Conservation (phyloP, 2,888 invertebrate species). For the Steromphala cineraria region DNA sequence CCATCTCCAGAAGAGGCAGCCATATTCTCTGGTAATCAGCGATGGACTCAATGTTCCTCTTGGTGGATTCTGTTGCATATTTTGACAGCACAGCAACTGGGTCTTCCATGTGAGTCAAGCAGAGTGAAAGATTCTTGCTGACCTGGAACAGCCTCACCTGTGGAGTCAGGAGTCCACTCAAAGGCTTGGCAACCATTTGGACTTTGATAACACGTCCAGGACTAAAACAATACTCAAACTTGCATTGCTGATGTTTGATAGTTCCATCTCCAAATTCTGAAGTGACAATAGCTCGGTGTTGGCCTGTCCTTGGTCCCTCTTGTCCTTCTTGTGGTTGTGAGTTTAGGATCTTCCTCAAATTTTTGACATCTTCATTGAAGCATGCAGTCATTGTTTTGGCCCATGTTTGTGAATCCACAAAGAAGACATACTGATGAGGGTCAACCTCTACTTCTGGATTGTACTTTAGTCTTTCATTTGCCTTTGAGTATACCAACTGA, state of each 20-base stretch:
- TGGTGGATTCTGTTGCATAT: constrained; percentile 43
- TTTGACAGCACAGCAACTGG: constrained; percentile 40
- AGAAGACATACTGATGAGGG: constrained; percentile 3
- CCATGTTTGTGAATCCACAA: constrained; percentile 11
- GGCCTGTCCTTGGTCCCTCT: not conserved
- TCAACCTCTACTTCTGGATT: not conserved
- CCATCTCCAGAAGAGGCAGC: constrained; percentile 56
- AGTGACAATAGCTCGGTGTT: not conserved
- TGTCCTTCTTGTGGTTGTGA: not conserved
- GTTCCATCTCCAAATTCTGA: not conserved
- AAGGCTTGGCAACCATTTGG: constrained; percentile 38
- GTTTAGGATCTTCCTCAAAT: not conserved
- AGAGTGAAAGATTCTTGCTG: constrained; percentile 37
- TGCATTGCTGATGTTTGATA: constrained; percentile 15
- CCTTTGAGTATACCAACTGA: not conserved
- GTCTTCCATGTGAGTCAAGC: constrained; percentile 39
- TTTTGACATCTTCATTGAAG: not conserved
- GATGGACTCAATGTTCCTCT: constrained; percentile 25
- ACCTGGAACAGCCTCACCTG: constrained; percentile 34
- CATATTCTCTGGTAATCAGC: constrained; percentile 43
- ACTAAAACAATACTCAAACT: constrained; percentile 32
- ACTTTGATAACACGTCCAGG: constrained; percentile 37
- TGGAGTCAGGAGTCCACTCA: constrained; percentile 35
- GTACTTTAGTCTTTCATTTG: not conserved
- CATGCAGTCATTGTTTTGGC: not conserved